Conservation (phyloP, 2,113 vertebrate genomes). For the Engystomops pustulosus region DNA sequence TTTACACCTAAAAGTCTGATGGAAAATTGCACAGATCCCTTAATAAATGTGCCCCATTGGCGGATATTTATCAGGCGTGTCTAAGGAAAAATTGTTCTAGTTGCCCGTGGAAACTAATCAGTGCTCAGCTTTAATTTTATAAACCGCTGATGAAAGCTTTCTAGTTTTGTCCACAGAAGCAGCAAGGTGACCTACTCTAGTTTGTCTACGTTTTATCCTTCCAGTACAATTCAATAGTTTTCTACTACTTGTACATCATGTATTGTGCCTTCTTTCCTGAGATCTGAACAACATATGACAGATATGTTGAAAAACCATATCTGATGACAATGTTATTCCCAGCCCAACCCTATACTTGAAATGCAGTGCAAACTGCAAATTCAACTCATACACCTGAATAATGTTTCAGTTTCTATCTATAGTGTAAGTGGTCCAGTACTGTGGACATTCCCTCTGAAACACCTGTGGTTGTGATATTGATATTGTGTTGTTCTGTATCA, state of each 20-base stretch:
- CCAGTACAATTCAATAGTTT: background rate
- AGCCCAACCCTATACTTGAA: constrained; percentile 5
- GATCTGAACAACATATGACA: background rate
- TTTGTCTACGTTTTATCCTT: background rate
- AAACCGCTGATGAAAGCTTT: too few relatives aligned
- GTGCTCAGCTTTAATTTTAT: too few relatives aligned
- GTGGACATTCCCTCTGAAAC: background rate
- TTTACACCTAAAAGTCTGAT: too few relatives aligned
- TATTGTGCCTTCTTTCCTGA: background rate
- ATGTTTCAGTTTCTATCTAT: constrained; percentile 40
- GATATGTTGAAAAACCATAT: constrained; percentile 46
- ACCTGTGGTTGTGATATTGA: constrained; percentile 28
- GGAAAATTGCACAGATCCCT: too few relatives aligned
- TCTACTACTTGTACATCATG: background rate
- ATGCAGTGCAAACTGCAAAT: background rate
- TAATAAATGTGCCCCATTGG: too few relatives aligned
- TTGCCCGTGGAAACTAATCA: too few relatives aligned
- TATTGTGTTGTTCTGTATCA: constrained; percentile 27
- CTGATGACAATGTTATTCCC: background rate
- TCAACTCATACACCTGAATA: background rate
- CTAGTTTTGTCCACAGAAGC: too few relatives aligned
- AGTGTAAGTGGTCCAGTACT: background rate
- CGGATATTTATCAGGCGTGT: too few relatives aligned
- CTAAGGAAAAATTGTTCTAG: too few relatives aligned
- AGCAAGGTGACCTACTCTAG: background rate